Percentiles rank a stretch among this genome's conserved stretches.
These are phyloP conservation scores for Brachypteracias leptosomus DNA, from an alignment of 2,113 vertebrate genomes.

Conservation along the genomic window DNA sequence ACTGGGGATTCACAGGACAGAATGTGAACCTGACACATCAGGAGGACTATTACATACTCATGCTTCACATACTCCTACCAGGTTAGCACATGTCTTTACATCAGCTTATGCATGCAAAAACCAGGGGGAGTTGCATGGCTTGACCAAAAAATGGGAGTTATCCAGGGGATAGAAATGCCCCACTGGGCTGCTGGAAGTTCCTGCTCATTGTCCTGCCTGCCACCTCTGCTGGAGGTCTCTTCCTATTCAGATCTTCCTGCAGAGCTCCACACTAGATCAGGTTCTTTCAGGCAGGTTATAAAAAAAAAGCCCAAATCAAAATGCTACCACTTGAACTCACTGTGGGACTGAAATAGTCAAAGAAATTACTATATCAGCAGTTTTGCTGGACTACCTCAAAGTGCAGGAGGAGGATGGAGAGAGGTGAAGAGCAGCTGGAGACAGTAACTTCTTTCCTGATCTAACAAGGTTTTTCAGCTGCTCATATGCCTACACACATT, in stretches of 20 bases:
- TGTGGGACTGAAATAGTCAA: neutral
- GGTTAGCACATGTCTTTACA: neutral
- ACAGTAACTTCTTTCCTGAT: neutral
- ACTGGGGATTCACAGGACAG: neutral
- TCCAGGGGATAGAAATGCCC: neutral
- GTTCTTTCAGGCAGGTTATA: neutral
- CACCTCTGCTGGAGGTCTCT: neutral
- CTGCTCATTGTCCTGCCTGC: accelerated
- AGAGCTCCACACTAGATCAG: neutral
- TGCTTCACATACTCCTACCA: neutral
- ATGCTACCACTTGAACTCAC: neutral
- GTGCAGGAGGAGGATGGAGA: neutral
- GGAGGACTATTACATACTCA: neutral
- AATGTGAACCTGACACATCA: neutral
- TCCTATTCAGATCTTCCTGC: neutral
- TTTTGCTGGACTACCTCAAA: neutral
- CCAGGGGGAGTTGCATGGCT: accelerated
- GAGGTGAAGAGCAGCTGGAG: neutral
- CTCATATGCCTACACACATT: neutral
- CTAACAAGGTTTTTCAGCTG: neutral
- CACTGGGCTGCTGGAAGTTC: neutral
- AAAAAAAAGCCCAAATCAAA: neutral
- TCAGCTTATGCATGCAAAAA: neutral
- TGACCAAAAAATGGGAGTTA: neutral
- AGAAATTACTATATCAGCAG: neutral